Conservation (phyloP, 2,888 invertebrate species). For the Boloria euphrosyne region DNA sequence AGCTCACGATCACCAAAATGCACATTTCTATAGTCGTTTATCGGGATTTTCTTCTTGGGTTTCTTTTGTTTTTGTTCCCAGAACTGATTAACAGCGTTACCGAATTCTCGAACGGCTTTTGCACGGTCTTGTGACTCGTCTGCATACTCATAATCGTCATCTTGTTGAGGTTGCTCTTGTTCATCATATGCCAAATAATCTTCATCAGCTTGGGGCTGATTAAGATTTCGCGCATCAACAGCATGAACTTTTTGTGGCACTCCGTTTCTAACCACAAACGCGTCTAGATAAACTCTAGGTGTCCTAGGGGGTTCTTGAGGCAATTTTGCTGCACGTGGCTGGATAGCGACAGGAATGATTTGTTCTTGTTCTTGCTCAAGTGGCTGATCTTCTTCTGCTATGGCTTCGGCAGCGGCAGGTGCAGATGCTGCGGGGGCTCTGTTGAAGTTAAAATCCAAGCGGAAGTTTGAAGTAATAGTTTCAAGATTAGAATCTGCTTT, state of each 20-base stretch:
- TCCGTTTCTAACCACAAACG: conserved; percentile 72
- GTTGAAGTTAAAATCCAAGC: conserved; percentile 70
- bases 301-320: conserved; percentile 59
- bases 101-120: conserved; percentile 64
- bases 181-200: conserved; percentile 63
- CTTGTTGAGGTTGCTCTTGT: conserved; percentile 51
- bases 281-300: conserved; percentile 74
- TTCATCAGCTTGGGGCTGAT: conserved; percentile 54
- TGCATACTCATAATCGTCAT: conserved; percentile 71
- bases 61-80: conserved; percentile 63
- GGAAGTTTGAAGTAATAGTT: conserved; percentile 68
- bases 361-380: conserved; percentile 45
- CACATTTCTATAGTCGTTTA: conserved; percentile 66
- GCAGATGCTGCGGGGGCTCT: conserved; percentile 56
- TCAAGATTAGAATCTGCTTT: conserved; percentile 61
- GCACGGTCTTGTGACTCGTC: conserved; percentile 67
- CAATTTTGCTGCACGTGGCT: conserved; percentile 66
- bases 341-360: conserved; percentile 57
- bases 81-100: conserved; percentile 69
- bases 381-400: conserved; percentile 37
- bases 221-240: conserved; percentile 60
- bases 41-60: conserved; percentile 51
- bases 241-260: conserved; percentile 67
- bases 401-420: conserved; percentile 47
- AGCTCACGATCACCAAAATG: conserved; percentile 72